Evolutionary conservation across 2,797 vertebrate genomes (phyloP).

Genomic region (Lagodon rhomboides): DNA sequence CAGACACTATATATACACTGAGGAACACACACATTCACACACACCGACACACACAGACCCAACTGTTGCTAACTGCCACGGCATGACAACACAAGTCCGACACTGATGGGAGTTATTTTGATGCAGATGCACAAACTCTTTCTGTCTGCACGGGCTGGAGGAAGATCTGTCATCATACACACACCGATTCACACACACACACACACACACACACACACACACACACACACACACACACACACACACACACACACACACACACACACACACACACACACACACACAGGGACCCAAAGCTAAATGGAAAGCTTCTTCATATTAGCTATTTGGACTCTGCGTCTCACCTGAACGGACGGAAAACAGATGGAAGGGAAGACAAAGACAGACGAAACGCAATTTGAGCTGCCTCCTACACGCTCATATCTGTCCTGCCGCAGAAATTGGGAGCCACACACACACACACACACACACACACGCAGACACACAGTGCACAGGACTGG

Average conservation of each 20-base stretch:
- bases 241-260: background rate
- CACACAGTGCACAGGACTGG: background rate
- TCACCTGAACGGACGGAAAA: constrained; percentile 33
- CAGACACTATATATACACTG: background rate
- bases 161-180: background rate
- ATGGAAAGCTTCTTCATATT: constrained; percentile 13
- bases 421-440: constrained; percentile 50
- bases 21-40: background rate
- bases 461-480: constrained; percentile 20
- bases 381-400: constrained; percentile 27
- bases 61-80: constrained; percentile 1
- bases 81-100: constrained; percentile 9
- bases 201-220: background rate
- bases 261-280: constrained; percentile 1
- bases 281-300: background rate
- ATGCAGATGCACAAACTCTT: constrained; percentile 21
- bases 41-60: constrained; percentile 10
- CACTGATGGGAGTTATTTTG: background rate
- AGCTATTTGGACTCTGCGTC: background rate
- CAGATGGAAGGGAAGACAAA: constrained; percentile 18
- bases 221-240: constrained; percentile 3
- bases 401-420: constrained; percentile 50
- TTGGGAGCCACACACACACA: constrained; percentile 29
- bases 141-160: background rate
- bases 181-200: background rate